Evolutionary conservation across 1,140 invertebrate species (phyloP).

Genomic region (Aphidius ervi): DNA sequence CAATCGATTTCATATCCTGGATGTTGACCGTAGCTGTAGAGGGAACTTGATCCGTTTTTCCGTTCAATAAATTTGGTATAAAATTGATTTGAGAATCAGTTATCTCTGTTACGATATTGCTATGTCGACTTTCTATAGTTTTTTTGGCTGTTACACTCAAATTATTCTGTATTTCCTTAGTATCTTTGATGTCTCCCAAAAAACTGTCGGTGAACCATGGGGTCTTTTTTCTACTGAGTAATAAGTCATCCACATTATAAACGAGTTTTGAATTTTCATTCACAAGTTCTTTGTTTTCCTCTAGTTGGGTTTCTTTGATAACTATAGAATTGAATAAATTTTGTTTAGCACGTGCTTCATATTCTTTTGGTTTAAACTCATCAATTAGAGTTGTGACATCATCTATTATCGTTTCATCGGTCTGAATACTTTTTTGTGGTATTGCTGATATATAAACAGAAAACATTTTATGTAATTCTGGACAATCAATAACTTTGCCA

Average conservation of each 20-base stretch:
- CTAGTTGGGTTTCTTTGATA: conserved; percentile 35
- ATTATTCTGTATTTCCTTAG: too few species aligned
- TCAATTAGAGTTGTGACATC: conserved; percentile 30
- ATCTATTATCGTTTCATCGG: conserved; percentile 30
- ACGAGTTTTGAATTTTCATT: conserved; percentile 27
- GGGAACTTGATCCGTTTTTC: too few species aligned
- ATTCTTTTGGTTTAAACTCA: conserved; percentile 12
- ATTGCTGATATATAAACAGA: too few species aligned
- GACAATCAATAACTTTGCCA: conserved; percentile 34
- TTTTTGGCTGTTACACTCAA: too few species aligned
- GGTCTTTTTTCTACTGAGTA: conserved; percentile 23
- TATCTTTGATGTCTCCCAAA: too few species aligned
- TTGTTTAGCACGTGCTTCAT: conserved; percentile 39
- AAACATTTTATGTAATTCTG: too few species aligned
- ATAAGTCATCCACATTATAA: conserved; percentile 20
- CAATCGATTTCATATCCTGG: too few species aligned
- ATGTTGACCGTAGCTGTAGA: too few species aligned
- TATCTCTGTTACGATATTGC: too few species aligned
- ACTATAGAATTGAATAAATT: conserved; percentile 39
- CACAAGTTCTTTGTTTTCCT: conserved; percentile 31
- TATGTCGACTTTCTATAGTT: too few species aligned
- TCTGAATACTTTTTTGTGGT: conserved; percentile 32
- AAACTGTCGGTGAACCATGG: conserved; percentile 28
- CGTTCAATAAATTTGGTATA: too few species aligned
- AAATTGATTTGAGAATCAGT: too few species aligned